Percentiles rank a stretch among this genome's conserved stretches.
Conservation (phyloP, 2,888 invertebrate genomes). For the Zhengitettix transpicula region DNA sequence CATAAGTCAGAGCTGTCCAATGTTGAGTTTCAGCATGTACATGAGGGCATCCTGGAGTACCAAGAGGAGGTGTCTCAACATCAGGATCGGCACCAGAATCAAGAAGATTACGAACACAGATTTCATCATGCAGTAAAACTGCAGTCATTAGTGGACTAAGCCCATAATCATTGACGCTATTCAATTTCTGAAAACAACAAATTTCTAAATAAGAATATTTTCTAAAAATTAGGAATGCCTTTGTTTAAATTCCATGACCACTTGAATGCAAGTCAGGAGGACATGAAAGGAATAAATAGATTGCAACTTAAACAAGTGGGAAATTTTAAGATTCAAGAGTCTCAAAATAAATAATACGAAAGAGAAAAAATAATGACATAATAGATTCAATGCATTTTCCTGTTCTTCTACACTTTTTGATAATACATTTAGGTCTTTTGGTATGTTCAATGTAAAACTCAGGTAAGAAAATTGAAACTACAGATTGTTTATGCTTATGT, state of each 20-base stretch:
- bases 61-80: slow-evolving; percentile 52
- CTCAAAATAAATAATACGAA: no score
- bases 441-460: no score
- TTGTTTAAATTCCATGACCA: background rate
- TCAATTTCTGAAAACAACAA: slow-evolving; percentile 31
- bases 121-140: slow-evolving; percentile 61
- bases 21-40: slow-evolving; percentile 51
- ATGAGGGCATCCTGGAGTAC: slow-evolving; percentile 30
- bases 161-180: slow-evolving; percentile 62
- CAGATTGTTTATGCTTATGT: no score
- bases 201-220: background rate
- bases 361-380: no score
- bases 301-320: no score
- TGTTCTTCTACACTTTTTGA: no score
- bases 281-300: no score
- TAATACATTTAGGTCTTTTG: no score
- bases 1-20: slow-evolving; percentile 83
- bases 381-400: no score
- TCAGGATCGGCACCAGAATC: slow-evolving; percentile 74
- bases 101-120: slow-evolving; percentile 51
- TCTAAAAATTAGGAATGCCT: background rate
- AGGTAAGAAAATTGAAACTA: no score
- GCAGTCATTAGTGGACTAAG: slow-evolving; percentile 74
- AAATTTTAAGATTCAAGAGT: no score
- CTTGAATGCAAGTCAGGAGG: no score